Evolutionary conservation across 1,140 invertebrate genomes (phyloP), one percentile per base, ranked within the genome.

Genomic region (Drosophila serrata): DNA sequence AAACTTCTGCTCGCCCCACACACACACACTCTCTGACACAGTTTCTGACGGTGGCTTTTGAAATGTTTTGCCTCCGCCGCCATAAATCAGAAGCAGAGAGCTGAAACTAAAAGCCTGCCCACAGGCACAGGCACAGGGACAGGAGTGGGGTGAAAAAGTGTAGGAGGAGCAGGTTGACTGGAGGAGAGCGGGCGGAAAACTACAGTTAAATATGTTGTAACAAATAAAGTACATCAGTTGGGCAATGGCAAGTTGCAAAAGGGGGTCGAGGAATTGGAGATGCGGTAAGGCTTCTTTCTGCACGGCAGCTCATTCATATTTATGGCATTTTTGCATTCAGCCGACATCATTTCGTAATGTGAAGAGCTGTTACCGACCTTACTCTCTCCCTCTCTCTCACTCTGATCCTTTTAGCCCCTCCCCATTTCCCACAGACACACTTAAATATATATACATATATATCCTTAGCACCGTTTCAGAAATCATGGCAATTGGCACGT

Each of bases 151-250:
- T 31, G 37, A 6, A 24, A 43, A 19, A 27, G 13, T 8, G 17
- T 7, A n/a, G 22, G 31, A 7, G 40, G 62, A 33, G 43, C 45
- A 35, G 33, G 15, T 19, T 53, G 35, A 49, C 22, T 24, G 24
- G 15, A n/a, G 51, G 31, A n/a, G 11, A 39, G 61, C 37, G 56
- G 59, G 62, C 53, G 68, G 63, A 64, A 74, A 88, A 82, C 84
- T 87, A 87, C 84, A 87, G 84, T 88, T 87, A 87, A 87, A 87
- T 88, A 87, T 87, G 84, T 90, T 87, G 84, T 88, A 87, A 87
- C 84, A 87, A 87, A 87, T 87, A 87, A 88, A 87, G 84, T 87
- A 87, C 85, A 87, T 82, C 84, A 80, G 76, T 78, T 67, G 59
- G 77, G 65, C 74, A 70, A 35, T 31, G 33, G 27, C 49, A 35